Conservation (phyloP, 2,797 vertebrate species). For the Zalophus californianus region DNA sequence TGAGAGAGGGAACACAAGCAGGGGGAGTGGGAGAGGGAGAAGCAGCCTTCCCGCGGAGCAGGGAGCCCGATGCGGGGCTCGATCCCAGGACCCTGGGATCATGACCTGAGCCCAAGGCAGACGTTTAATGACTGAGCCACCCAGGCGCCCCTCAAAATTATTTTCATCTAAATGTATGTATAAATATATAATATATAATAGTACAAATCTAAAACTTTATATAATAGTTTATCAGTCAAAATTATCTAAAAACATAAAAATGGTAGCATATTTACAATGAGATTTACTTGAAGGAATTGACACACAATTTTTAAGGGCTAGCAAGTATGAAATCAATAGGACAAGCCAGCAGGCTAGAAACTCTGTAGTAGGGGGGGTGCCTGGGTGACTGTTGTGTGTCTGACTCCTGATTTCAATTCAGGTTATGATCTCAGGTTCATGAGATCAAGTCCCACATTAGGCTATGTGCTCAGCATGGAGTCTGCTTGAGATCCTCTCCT, state of each 20-base stretch:
- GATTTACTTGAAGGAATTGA: background rate
- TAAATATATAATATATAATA: background rate
- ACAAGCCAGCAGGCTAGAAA: background rate
- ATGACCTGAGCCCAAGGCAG: too few relatives aligned
- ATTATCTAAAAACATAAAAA: background rate
- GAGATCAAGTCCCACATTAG: background rate
- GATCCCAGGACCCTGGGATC: too few relatives aligned
- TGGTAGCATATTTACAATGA: background rate
- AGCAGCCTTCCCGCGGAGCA: too few relatives aligned
- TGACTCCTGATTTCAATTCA: background rate
- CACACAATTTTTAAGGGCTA: background rate
- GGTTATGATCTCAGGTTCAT: background rate
- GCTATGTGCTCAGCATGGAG: background rate
- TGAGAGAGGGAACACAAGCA: too few relatives aligned
- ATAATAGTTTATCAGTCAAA: background rate
- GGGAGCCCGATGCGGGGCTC: too few relatives aligned
- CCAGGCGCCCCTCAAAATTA: background rate
- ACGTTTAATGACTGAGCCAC: too few relatives aligned
- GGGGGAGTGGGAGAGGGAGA: too few relatives aligned
- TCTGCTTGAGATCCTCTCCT: background rate
- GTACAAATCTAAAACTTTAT: background rate
- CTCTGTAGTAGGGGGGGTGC: background rate
- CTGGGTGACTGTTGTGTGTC: background rate
- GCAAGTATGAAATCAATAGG: background rate
- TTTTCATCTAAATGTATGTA: background rate